Evolutionary conservation across 2,888 invertebrate species (phyloP), one percentile per base, ranked within the genome.

Genomic region (Tolmerus cingulatus): DNA sequence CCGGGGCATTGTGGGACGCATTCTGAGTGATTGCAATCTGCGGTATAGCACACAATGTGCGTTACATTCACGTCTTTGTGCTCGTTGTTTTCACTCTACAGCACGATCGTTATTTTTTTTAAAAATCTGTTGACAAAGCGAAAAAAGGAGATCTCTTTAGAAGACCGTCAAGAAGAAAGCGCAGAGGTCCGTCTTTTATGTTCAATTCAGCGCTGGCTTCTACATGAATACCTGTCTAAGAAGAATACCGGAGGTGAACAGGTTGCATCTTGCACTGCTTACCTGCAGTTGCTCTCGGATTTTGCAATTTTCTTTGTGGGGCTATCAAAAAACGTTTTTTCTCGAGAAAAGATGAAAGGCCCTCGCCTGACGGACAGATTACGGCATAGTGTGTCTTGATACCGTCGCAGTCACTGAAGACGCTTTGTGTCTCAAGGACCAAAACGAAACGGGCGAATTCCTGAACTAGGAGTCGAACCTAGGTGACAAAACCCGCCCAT

Each of bases 151-250:
- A 85, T 85, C 66, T 85, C 30, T 82, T 27, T 82, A 82, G 40
- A 55, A 51, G 19, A 55, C 40, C 51, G 66, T 37, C 40, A 23
- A 74, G 74, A 85, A 74, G 82, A 86, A 86, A 87, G 87, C 86
- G 86, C 82, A 86, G 78, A 87, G 87, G 87, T 87, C 77, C 86
- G 84, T 66, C 86, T 86, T 86, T 87, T 86, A 81, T 86, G 82
- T 86, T 84, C 86, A 82, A 87, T 87, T 87, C 74, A 77, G 43
- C 74, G 76, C 78, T 78, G 78, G 55, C 66, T 74, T 37, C 85
- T 23, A 40, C 40, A 85, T 85, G 85, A 85, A 85, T 85, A 74
- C 87, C 57, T 82, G 82, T 37, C 82, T 55, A 37, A 78, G 78
- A 40, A 82, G 51, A 85, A 66, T 57, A 85, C 57, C 43, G 74